Evolutionary conservation across 2,888 invertebrate genomes (phyloP), one percentile per base, ranked within the genome.

Genomic region (Itoplectis maculator): DNA sequence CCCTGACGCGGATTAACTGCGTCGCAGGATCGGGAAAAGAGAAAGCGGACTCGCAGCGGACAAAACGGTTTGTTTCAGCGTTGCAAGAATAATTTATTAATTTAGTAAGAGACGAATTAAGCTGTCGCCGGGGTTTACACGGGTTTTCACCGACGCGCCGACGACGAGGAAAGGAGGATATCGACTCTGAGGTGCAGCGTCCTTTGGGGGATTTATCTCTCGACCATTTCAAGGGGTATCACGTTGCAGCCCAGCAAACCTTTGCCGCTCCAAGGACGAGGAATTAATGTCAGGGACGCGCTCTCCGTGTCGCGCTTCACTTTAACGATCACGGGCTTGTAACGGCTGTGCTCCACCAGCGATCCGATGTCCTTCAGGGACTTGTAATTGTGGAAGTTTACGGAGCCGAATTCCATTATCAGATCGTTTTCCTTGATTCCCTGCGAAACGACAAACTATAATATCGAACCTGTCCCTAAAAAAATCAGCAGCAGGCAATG

Each of bases 171-270:
- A 61, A 42, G 3, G 4, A 7, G 42, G 47, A 8, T 15, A 8
- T 4, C 35, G 42, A 45, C 63, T 61, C 42, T n/a, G 6, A 23
- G 18, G 37, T 29, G 61, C 35, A 29, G 20, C 15, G n/a, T 37
- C 20, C 15, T 73, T 15, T 45, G 11, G 0, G 18, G 11, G 13
- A 63, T 88, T 91, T 90, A 93, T 90, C 93, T 90, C 85, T 93
- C 93, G 63, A 93, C 90, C 82, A 82, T 83, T 86, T 94, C 94
- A 49, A 94, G 77, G 2, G 94, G 93, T 49, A 95, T 92, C 86
- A 96, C 94, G 88, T 95, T 95, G 90, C 96, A 96, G 2, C 97
- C 98, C 42, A 98, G 94, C 74, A 97, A 92, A 0, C 97, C 97
- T 78, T 95, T 95, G 68, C 97, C 97, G 83, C 93, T 93, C 98